A percentile compares a stretch with the other conserved stretches of the same genome.
phyloP scores from a whole-genome alignment of 2,888 invertebrate genomes.

The Pyrochroa serraticornis region DNA sequence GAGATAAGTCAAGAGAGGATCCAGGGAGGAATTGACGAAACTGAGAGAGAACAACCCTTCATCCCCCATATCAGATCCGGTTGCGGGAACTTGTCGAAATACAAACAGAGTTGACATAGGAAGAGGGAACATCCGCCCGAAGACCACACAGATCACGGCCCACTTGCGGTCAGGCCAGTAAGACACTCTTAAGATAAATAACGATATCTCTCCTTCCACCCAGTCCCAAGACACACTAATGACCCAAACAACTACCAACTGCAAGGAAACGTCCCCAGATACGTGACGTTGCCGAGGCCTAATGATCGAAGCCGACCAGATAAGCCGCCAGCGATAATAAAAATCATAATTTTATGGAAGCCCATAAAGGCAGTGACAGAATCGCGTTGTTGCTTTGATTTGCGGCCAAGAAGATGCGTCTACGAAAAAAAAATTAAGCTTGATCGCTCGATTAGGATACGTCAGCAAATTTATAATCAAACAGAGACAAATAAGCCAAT shows the following conservation, averaged over 20 bases:
- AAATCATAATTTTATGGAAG: slow-evolving; percentile 37
- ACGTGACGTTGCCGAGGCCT: slow-evolving; percentile 44
- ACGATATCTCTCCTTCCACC: slow-evolving; percentile 56
- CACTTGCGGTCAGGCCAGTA: slow-evolving; percentile 53
- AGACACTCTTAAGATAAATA: slow-evolving; percentile 59
- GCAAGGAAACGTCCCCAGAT: slow-evolving; percentile 47
- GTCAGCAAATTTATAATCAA: slow-evolving; percentile 1
- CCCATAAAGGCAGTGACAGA: neutral
- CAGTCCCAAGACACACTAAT: slow-evolving; percentile 55
- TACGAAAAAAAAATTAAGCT: neutral
- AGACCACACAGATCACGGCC: slow-evolving; percentile 55
- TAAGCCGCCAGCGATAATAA: slow-evolving; percentile 31
- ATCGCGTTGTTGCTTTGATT: neutral
- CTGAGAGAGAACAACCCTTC: slow-evolving; percentile 53
- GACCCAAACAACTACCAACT: slow-evolving; percentile 56
- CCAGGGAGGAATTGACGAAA: slow-evolving; percentile 48
- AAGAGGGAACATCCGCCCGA: slow-evolving; percentile 47
- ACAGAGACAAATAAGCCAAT: neutral
- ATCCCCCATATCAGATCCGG: slow-evolving; percentile 55
- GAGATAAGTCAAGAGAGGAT: slow-evolving; percentile 46
- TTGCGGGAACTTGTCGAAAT: slow-evolving; percentile 53
- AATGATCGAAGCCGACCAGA: slow-evolving; percentile 28
- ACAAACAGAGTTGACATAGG: slow-evolving; percentile 55
- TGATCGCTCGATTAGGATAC: neutral
- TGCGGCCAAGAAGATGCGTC: neutral